A percentile compares a stretch with the other conserved stretches of the same genome.
These are phyloP conservation scores for Lycocerus yunnanus DNA, from an alignment of 2,888 invertebrate species.

Conservation along the genomic window DNA sequence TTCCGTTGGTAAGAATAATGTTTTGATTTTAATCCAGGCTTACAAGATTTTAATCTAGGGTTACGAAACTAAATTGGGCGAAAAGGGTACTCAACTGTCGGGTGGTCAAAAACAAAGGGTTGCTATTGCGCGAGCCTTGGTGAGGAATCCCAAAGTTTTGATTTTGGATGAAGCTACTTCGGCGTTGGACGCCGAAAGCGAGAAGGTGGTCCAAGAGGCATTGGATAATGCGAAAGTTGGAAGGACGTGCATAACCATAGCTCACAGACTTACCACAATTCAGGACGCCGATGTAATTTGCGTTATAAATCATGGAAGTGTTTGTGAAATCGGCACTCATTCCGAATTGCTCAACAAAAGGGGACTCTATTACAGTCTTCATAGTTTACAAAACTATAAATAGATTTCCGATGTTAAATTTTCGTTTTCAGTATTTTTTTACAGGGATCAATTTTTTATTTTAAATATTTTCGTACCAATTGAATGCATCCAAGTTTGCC, in stretches of 20 bases:
- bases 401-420: neutral
- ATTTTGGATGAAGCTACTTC: conserved; percentile 86
- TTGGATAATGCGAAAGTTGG: conserved; percentile 80
- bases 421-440: neutral
- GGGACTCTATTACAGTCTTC: conserved; percentile 66
- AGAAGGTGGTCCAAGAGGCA: conserved; percentile 88
- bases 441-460: neutral
- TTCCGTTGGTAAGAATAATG: conserved; percentile 68
- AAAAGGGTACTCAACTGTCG: conserved; percentile 76
- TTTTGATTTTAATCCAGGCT: neutral
- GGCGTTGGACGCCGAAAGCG: conserved; percentile 83
- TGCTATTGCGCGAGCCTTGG: conserved; percentile 83
- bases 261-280: conserved; percentile 84
- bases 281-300: conserved; percentile 80
- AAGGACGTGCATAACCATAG: conserved; percentile 84
- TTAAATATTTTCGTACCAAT: neutral
- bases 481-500: no score
- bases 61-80: conserved; percentile 79
- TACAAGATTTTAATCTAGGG: conserved; percentile 59
- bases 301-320: conserved; percentile 69
- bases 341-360: conserved; percentile 64
- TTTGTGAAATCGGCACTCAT: conserved; percentile 75
- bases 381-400: conserved; percentile 52
- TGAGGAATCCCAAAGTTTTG: conserved; percentile 77
- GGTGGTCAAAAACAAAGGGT: conserved; percentile 88